Conservation (phyloP, 2,888 invertebrate species). For the Caenorhabditis imperialis region DNA sequence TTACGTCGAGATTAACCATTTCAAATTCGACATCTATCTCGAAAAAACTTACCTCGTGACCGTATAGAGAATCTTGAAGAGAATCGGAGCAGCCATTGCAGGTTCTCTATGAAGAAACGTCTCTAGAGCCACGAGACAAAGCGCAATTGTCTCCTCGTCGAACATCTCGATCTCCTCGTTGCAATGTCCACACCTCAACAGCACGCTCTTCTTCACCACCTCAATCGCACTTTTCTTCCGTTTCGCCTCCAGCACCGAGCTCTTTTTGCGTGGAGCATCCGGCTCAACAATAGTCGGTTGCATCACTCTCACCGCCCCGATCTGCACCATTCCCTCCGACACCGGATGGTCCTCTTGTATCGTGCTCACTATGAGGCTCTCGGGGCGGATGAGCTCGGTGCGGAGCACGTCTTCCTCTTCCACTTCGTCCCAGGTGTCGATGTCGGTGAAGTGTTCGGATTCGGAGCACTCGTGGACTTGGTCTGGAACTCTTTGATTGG, state of each 20-base stretch:
- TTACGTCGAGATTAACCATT: no score
- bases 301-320: conserved; percentile 39
- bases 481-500: conserved; percentile 38
- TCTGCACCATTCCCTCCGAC: conserved; percentile 26
- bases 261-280: conserved; percentile 24
- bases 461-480: conserved; percentile 62
- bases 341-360: conserved; percentile 38
- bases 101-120: conserved; percentile 98
- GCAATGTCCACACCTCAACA: conserved; percentile 87
- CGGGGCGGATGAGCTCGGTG: conserved; percentile 62
- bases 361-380: conserved; percentile 66
- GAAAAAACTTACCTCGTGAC: conserved; percentile 88
- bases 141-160: conserved; percentile 89
- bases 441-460: conserved; percentile 48
- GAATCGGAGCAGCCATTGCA: conserved; percentile 89
- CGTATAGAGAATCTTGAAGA: conserved; percentile 91
- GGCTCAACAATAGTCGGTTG: conserved; percentile 56
- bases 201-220: conserved; percentile 58
- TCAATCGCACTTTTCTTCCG: conserved; percentile 49
- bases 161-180: conserved; percentile 91
- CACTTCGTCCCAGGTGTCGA: conserved; percentile 62
- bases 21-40: no score
- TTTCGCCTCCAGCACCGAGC: conserved; percentile 20
- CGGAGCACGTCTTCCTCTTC: conserved; percentile 50
- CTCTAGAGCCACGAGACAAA: conserved; percentile 92